These are phyloP conservation scores for Chaetorhynchus papuensis DNA, from an alignment of 2,113 vertebrate species.

Conservation along the genomic window DNA sequence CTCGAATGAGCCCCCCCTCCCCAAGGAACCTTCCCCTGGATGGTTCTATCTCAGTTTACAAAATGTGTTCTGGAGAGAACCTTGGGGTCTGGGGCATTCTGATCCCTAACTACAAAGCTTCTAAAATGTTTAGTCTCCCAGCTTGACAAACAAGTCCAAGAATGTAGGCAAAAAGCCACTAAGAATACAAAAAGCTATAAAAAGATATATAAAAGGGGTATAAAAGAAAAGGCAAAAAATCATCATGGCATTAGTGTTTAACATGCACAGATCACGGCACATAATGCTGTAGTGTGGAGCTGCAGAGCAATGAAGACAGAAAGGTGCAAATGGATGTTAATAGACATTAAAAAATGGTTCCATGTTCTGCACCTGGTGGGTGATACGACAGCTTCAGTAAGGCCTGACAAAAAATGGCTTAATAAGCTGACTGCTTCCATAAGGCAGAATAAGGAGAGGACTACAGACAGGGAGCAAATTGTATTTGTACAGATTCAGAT, in stretches of 20 bases:
- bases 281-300: background rate
- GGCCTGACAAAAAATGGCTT: background rate
- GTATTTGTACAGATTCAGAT: accelerated
- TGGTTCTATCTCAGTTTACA: no score
- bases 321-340: background rate
- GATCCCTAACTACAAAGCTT: no score
- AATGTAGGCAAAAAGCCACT: no score
- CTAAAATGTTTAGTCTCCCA: no score
- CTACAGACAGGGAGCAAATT: background rate
- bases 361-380: background rate
- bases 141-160: no score
- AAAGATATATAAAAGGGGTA: no score
- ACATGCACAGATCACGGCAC: accelerated
- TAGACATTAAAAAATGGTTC: background rate
- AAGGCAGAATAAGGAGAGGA: background rate
- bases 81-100: no score
- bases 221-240: no score
- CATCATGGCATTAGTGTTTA: background rate
- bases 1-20: no score
- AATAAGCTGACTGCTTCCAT: background rate
- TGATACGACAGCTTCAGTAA: background rate
- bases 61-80: no score
- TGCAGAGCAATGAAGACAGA: background rate
- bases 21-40: no score
- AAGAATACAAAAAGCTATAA: no score